Conservation (phyloP, 2,888 invertebrate species). For the Piscicola geometra region DNA sequence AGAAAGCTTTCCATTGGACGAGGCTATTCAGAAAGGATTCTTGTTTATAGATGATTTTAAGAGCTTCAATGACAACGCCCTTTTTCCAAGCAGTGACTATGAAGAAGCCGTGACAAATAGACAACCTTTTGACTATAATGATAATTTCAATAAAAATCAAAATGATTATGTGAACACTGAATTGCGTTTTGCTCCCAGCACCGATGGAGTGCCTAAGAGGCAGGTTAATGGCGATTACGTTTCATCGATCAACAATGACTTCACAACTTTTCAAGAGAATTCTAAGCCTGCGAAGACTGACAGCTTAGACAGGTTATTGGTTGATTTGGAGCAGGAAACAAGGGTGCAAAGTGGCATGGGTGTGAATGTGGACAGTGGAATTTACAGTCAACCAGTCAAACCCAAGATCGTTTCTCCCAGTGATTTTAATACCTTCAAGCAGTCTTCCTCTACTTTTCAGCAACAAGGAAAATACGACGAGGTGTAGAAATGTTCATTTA, state of each 20-base stretch:
- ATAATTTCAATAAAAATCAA: neutral
- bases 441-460: neutral
- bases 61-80: neutral
- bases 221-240: neutral
- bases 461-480: neutral
- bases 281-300: neutral
- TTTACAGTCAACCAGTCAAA: conserved; percentile 16
- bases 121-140: no score
- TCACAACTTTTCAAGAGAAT: neutral
- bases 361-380: conserved; percentile 6
- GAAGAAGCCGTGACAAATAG: no score
- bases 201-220: neutral
- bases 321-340: conserved; percentile 2
- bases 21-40: conserved; percentile 29
- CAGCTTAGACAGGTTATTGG: conserved; percentile 4
- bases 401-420: conserved; percentile 7
- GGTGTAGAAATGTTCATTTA: neutral
- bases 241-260: no score
- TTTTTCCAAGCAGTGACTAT: neutral
- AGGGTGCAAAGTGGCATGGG: neutral
- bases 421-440: conserved; percentile 8
- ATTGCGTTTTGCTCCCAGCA: neutral
- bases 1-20: conserved; percentile 20
- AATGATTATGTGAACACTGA: neutral
- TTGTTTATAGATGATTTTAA: conserved; percentile 36